Percentiles rank a stretch among this genome's conserved stretches.
phyloP scores from a whole-genome alignment of 2,113 vertebrate species.

The Promerops cafer region DNA sequence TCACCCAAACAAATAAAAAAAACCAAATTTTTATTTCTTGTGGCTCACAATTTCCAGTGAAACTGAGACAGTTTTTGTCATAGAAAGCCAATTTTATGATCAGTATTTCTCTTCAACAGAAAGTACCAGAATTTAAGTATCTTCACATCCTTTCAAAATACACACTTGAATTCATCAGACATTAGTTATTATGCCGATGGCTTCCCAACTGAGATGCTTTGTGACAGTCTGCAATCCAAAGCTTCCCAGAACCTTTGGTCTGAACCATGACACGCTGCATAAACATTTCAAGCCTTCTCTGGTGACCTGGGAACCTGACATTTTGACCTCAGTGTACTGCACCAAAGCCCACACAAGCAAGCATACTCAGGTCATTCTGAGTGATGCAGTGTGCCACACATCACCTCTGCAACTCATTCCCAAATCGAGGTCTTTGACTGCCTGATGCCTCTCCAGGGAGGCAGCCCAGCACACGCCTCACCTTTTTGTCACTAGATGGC shows the following conservation, averaged over 20 bases:
- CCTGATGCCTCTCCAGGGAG: accelerated
- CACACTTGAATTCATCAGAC: background rate
- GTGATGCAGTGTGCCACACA: background rate
- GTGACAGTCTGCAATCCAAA: background rate
- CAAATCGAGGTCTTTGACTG: background rate
- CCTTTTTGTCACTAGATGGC: slow-evolving; percentile 88
- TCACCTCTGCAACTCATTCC: background rate
- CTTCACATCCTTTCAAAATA: background rate
- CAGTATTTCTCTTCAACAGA: background rate
- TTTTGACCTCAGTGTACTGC: background rate
- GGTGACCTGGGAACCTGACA: background rate
- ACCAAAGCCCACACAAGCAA: background rate
- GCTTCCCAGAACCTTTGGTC: background rate
- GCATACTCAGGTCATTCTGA: background rate
- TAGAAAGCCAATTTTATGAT: background rate
- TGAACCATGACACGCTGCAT: background rate
- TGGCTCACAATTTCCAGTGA: background rate
- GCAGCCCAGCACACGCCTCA: slow-evolving; percentile 13
- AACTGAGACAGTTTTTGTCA: background rate
- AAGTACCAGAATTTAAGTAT: background rate
- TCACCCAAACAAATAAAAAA: background rate
- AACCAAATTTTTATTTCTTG: background rate
- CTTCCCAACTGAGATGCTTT: background rate
- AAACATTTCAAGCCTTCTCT: background rate
- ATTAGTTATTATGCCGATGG: background rate